Base-by-base conservation (phyloP, 1,140 invertebrate species). In the Drosophila fuyamai region DNA sequence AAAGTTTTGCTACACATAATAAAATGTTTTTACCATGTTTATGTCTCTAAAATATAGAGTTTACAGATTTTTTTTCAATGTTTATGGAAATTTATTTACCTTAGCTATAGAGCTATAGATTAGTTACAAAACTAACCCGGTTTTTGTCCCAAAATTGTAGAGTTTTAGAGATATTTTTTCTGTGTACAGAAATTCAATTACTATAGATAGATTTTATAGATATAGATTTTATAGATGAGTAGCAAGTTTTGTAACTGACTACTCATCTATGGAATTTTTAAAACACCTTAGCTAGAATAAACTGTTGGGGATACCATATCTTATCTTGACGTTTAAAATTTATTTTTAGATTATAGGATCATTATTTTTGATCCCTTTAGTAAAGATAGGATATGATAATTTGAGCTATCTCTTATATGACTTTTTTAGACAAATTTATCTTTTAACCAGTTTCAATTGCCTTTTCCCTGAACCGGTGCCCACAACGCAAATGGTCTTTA, bases 301-400 rank as follows among this genome's bases (percentile, higher is more conserved):
- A 12, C 14, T 4, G 1, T n/a, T 2, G 3, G 13, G 16, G 23
- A 18, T 29, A 38, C 1, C 8, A 27, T 68, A 68, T 56, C 66
- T 70, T 40, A 66, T 70, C 67, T 40, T 14, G 32, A 38, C 61
- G 23, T 23, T 32, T 48, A 61, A 23, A 62, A 32, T 27, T 32
- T 43, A 70, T 41, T 70, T 70, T 41, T 41, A 56, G 50, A 44
- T 57, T 71, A 29, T 47, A 41, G 40, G 35, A 50, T 40, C 27
- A 35, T 35, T 35, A 9, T 12, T n/a, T 23, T 27, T 46, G 12
- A 66, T 51, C 46, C 67, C 44, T 9, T 4, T 35, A n/a, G 47
- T 71, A 70, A 68, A 70, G 67, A 71, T 71, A 40, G 35, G 12
- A 32, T 68, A 29, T 38, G 38, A 36, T 54, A 53, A 66, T 16